Evolutionary conservation across 2,888 invertebrate species (phyloP).

Genomic region (Agonopterix heracliana): DNA sequence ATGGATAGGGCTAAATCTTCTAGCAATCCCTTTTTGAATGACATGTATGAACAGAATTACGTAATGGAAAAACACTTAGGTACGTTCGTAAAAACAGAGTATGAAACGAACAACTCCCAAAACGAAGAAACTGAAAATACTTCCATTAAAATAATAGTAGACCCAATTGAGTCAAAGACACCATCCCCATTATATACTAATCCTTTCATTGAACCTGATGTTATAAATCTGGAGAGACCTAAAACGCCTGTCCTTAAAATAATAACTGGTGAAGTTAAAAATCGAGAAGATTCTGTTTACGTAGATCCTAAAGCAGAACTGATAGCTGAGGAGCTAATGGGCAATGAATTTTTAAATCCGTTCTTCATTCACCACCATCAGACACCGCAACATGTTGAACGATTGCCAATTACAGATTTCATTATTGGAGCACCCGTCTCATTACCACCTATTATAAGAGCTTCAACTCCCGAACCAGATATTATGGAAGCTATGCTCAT

Average conservation of each 20-base stretch:
- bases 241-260: constrained; percentile 66
- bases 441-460: constrained; percentile 51
- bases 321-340: constrained; percentile 32
- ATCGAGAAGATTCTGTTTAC: constrained; percentile 41
- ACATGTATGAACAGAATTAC: constrained; percentile 40
- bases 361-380: constrained; percentile 48
- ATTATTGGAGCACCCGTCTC: constrained; percentile 73
- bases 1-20: constrained; percentile 31
- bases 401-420: constrained; percentile 52
- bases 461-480: constrained; percentile 45
- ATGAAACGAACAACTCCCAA: constrained; percentile 57
- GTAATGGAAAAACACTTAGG: constrained; percentile 44
- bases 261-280: constrained; percentile 40
- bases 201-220: constrained; percentile 40
- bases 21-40: constrained; percentile 52
- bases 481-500: constrained; percentile 44
- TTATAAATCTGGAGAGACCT: constrained; percentile 39
- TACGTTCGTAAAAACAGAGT: constrained; percentile 52
- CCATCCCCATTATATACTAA: constrained; percentile 32
- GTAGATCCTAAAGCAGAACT: constrained; percentile 32
- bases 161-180: constrained; percentile 23
- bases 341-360: constrained; percentile 56
- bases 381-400: constrained; percentile 21
- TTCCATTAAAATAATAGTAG: constrained; percentile 42
- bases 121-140: constrained; percentile 46